Conservation (phyloP, 2,888 invertebrate species). For the Arctia plantaginis region DNA sequence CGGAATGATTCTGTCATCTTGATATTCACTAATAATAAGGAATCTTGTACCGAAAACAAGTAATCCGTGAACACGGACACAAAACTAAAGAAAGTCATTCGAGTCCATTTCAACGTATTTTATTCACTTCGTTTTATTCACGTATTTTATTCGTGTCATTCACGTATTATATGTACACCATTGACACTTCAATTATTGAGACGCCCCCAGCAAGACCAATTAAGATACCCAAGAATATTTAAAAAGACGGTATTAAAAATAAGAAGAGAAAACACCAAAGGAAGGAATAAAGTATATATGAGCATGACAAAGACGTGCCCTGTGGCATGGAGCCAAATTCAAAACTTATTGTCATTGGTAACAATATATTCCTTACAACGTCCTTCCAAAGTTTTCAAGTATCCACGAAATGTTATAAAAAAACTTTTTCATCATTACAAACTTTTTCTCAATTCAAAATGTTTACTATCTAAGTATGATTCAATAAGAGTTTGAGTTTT, state of each 20-base stretch:
- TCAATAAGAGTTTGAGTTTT: neutral
- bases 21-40: neutral
- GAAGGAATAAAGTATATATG: conserved; percentile 5
- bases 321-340: conserved; percentile 13
- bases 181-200: conserved; percentile 6
- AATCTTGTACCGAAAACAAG: neutral
- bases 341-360: conserved; percentile 20
- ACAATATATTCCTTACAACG: conserved; percentile 9
- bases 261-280: neutral
- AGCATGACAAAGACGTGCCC: conserved; percentile 1
- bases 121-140: neutral
- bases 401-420: neutral
- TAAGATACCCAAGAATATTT: neutral
- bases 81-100: neutral
- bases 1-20: no score
- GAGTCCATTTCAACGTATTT: neutral
- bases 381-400: neutral
- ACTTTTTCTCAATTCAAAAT: neutral
- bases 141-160: neutral
- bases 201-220: conserved; percentile 1
- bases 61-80: neutral
- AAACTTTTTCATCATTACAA: neutral
- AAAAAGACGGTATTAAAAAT: conserved; percentile 6
- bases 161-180: neutral
- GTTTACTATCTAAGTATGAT: neutral